Percentiles rank a stretch among this genome's conserved stretches.
Conservation (phyloP, 2,113 vertebrate species). For the Arizona elegans region DNA sequence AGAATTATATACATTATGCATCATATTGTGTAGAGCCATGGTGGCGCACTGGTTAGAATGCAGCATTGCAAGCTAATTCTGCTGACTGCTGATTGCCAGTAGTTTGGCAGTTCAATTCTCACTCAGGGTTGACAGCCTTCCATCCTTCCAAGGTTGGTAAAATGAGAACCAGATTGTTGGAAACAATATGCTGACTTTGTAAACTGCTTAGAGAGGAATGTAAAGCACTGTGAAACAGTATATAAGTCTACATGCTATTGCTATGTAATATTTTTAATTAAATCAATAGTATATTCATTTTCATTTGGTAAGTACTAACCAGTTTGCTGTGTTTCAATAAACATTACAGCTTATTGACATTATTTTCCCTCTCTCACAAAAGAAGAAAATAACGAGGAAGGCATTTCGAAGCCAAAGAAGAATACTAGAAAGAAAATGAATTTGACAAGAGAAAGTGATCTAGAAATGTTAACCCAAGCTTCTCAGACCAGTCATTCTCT, state of each 20-base stretch:
- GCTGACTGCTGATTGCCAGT: too few species aligned
- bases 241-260: background rate
- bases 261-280: background rate
- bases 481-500: background rate
- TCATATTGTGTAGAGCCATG: background rate
- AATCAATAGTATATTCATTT: background rate
- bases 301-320: background rate
- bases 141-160: too few species aligned
- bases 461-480: rapidly evolving
- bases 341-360: background rate
- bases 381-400: slow-evolving; percentile 17
- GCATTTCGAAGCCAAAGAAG: slow-evolving; percentile 12
- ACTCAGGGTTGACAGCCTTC: too few species aligned
- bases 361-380: background rate
- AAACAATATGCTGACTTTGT: too few species aligned
- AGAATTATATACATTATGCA: background rate
- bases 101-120: too few species aligned
- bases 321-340: background rate
- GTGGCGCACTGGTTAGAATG: too few species aligned
- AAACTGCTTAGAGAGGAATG: too few species aligned
- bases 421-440: background rate
- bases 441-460: rapidly evolving
- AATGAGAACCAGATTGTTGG: too few species aligned
- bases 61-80: too few species aligned
- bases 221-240: too few species aligned